These are phyloP conservation scores for Cheilosia vulpina DNA, from an alignment of 2,888 invertebrate genomes.

Conservation along the genomic window DNA sequence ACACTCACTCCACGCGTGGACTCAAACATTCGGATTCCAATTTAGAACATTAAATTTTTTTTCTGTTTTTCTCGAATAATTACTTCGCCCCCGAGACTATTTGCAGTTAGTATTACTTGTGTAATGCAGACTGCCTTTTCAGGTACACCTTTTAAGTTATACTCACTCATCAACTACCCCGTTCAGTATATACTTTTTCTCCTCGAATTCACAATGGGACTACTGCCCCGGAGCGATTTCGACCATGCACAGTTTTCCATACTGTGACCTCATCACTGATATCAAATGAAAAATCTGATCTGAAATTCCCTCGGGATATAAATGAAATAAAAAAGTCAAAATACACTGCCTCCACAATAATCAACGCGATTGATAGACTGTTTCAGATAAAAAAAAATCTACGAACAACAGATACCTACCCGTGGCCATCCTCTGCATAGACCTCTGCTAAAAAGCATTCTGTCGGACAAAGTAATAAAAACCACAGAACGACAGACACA, in stretches of 20 bases:
- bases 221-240: neutral
- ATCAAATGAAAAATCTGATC: constrained; percentile 1
- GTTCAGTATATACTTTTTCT: no score
- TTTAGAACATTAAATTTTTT: no score
- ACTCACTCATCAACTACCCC: no score
- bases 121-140: no score
- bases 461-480: constrained; percentile 29
- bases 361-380: constrained; percentile 39
- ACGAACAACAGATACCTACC: constrained; percentile 43
- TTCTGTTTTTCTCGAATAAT: no score
- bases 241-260: neutral
- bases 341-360: constrained; percentile 30
- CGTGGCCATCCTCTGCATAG: constrained; percentile 5
- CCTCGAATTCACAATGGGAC: no score
- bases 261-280: neutral
- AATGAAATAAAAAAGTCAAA: neutral
- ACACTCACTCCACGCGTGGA: no score
- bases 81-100: no score
- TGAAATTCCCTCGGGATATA: neutral
- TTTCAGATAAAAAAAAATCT: constrained; percentile 37
- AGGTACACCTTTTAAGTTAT: no score
- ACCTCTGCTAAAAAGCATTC: neutral
- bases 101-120: no score
- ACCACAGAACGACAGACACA: constrained; percentile 1
- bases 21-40: no score